Conservation (phyloP, 2,113 vertebrate genomes). For the Copsychus sechellarum region DNA sequence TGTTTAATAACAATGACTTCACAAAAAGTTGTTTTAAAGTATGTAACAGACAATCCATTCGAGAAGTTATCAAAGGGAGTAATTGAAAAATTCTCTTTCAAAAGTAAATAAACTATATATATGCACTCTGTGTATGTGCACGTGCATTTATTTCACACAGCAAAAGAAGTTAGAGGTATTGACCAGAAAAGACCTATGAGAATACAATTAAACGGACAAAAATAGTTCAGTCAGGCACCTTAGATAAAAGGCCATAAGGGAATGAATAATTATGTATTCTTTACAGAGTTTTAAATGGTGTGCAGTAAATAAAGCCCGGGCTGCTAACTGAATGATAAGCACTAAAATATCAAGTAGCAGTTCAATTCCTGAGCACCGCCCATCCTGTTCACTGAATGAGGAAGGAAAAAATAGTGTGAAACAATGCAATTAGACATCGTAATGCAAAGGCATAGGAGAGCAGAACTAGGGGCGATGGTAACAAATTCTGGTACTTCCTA, state of each 20-base stretch:
- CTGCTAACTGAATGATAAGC: constrained; percentile 50
- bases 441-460: not conserved
- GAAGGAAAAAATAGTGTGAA: constrained; percentile 66
- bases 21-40: not conserved
- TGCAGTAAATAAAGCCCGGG: not conserved
- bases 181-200: not conserved
- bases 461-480: not conserved
- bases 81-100: not conserved
- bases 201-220: constrained; percentile 36
- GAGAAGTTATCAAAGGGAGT: not conserved
- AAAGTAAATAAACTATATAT: not conserved
- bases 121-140: not conserved
- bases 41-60: not conserved
- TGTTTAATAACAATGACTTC: not conserved
- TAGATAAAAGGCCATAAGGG: not conserved
- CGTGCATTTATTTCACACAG: not conserved
- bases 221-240: constrained; percentile 1
- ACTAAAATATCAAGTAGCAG: constrained; percentile 50
- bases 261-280: constrained; percentile 50
- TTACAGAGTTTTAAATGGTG: constrained; percentile 23
- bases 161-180: not conserved
- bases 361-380: constrained; percentile 33
- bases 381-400: constrained; percentile 60
- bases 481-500: constrained; percentile 34
- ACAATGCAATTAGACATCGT: constrained; percentile 50